Conservation (phyloP, 2,888 invertebrate genomes). For the Cheilosia soror region DNA sequence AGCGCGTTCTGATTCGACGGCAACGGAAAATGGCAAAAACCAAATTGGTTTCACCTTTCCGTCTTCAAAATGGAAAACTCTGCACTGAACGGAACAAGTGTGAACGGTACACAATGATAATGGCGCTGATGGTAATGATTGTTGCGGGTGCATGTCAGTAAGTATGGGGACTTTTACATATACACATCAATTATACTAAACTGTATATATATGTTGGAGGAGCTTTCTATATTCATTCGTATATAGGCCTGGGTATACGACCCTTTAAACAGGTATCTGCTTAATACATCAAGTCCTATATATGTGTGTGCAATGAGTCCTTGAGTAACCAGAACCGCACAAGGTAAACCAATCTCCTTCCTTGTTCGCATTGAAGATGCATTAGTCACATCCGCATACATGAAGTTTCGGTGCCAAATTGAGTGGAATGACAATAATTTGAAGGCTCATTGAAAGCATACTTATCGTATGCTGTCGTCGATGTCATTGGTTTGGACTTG, state of each 20-base stretch:
- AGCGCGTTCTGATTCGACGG: slow-evolving; percentile 31
- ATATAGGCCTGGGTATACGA: not conserved
- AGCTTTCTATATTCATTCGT: slow-evolving; percentile 4
- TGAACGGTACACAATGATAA: slow-evolving; percentile 31
- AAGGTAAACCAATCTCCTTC: slow-evolving; percentile 68
- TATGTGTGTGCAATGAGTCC: slow-evolving; percentile 36
- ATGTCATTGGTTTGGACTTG: slow-evolving; percentile 48
- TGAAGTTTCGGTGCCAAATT: slow-evolving; percentile 70
- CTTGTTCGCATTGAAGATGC: slow-evolving; percentile 70
- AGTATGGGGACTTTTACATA: slow-evolving; percentile 43
- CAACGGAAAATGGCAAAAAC: slow-evolving; percentile 67
- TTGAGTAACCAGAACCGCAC: slow-evolving; percentile 64
- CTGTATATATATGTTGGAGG: slow-evolving; percentile 51
- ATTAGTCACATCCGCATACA: slow-evolving; percentile 74
- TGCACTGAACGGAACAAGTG: slow-evolving; percentile 13
- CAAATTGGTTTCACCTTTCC: slow-evolving; percentile 74
- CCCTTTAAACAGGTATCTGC: slow-evolving; percentile 36
- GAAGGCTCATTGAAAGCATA: slow-evolving; percentile 75
- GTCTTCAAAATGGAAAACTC: slow-evolving; percentile 62
- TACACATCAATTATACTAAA: slow-evolving; percentile 71
- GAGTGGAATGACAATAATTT: slow-evolving; percentile 76
- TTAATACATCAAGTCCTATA: slow-evolving; percentile 54
- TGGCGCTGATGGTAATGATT: slow-evolving; percentile 61
- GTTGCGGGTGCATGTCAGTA: slow-evolving; percentile 54
- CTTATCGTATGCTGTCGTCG: slow-evolving; percentile 62